Evolutionary conservation across 2,888 invertebrate genomes (phyloP), one percentile per base, ranked within the genome.

Genomic region (Lingula anatina): DNA sequence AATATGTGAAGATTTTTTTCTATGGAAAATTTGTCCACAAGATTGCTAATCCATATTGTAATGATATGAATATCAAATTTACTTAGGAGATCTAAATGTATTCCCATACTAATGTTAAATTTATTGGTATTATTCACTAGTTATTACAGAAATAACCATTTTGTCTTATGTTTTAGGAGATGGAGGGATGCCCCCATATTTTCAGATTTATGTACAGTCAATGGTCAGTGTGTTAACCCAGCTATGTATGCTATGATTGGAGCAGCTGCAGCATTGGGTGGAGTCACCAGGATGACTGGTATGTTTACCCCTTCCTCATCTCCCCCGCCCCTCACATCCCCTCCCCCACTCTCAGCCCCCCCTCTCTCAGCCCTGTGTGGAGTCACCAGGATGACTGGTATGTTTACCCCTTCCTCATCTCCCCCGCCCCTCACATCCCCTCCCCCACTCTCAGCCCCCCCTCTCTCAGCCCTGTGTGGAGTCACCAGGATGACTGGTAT

Each of bases 241-340:
- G 99, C 99, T 0, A 80, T 99, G 44, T 99, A 99, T 77, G 99
- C 99, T 2, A 96, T 99, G 90, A 95, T 99, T n/a, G 99, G 99
- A 1, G 99, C 99, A 0, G 97, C 97, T 0, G 97, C 99, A 0
- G 93, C 93, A 12, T 82, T 99, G 1, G 99, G 97, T 1, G 96
- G 96, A 1, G 93, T 96, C 39, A 97, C 91, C 0, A 80, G 92
- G 62, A 94, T 94, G 92, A 94, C 93, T 55, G 77, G 77, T 76
- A 43, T 54, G 57, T 46, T 53, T n/a, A n/a, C n/a, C n/a, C n/a
- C n/a, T n/a, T n/a, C n/a, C n/a, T n/a, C n/a, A n/a, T n/a, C n/a
- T n/a, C n/a, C n/a, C n/a, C n/a, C n/a, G n/a, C n/a, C n/a, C n/a
- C n/a, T n/a, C n/a, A n/a, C n/a, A n/a, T n/a, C n/a, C n/a, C n/a